Evolutionary conservation across 2,888 invertebrate species (phyloP), one percentile per base, ranked within the genome.

Genomic region (Parnassius orleans): DNA sequence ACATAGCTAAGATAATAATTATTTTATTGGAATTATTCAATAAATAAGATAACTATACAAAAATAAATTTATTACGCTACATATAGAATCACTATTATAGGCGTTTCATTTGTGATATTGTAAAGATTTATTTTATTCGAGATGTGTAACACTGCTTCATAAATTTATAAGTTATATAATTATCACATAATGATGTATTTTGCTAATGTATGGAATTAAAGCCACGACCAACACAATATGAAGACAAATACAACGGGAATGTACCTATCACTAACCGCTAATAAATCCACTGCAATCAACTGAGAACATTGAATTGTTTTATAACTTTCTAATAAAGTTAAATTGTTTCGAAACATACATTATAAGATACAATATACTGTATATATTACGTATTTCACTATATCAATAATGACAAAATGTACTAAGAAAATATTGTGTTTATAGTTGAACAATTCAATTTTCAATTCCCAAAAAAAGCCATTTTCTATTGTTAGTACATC

Each of bases 341-440:
- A n/a, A 57, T n/a, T 59, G 48, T 48, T 33, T 12, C 10, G n/a
- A 12, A 48, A 47, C 55, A 24, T 12, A 47, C 47, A 9, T 11
- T 48, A 41, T 48, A 24, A 47, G 46, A 15, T 43, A 57, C 19
- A 43, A 24, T 50, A 52, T 41, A 53, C 41, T 14, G 42, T 73
- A 77, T 68, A 70, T 74, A 79, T 72, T 67, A 78, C 68, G 68
- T 68, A 67, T 70, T 68, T 70, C 65, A 74, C 67, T 70, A 64
- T 63, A 64, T 66, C 60, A 55, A 61, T 62, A 64, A 65, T 65
- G 73, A 76, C 3, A 72, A 79, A 66, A 77, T 70, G 81, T 84
- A 87, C 80, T 86, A 86, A 78, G 80, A 89, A 89, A 90, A 89
- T 88, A 89, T 84, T 65, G 80, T 76, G 75, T 77, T 77, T 76